Conservation (phyloP, 2,888 invertebrate species). For the Odontocolon sp. region DNA sequence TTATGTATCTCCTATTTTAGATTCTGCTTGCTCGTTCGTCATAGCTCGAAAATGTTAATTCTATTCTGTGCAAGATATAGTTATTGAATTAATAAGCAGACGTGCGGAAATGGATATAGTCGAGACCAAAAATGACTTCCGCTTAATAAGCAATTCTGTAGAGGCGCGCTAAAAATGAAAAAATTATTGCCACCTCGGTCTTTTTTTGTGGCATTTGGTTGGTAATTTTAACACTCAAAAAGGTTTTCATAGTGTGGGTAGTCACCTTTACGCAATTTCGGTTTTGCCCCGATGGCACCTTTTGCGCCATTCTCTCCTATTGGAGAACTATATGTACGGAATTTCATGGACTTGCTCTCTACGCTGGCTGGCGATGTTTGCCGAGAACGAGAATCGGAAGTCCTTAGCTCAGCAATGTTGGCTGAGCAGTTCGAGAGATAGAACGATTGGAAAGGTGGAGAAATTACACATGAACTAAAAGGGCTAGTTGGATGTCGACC, state of each 20-base stretch:
- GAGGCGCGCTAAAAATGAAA: not conserved
- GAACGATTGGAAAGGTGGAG: constrained; percentile 42
- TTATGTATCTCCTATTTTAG: not conserved
- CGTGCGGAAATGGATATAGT: not conserved
- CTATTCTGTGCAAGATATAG: too few species aligned
- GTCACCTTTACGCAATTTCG: too few species aligned
- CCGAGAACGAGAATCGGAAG: constrained; percentile 47
- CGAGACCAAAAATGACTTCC: constrained; percentile 26
- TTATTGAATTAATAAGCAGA: too few species aligned
- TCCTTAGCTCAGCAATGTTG: constrained; percentile 47
- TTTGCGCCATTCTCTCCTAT: not conserved
- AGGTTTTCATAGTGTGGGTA: too few species aligned
- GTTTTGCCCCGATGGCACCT: not conserved
- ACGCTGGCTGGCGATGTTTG: constrained; percentile 44
- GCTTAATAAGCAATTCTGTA: not conserved
- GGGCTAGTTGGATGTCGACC: constrained; percentile 30
- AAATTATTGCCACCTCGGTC: too few species aligned
- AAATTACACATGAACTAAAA: constrained; percentile 23
- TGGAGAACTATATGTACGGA: not conserved
- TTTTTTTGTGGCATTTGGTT: too few species aligned
- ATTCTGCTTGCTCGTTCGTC: not conserved
- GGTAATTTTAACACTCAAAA: too few species aligned
- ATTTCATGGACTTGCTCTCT: constrained; percentile 39
- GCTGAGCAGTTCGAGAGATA: constrained; percentile 47
- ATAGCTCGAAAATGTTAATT: not conserved